phyloP scores from a whole-genome alignment of 2,888 invertebrate genomes.

The Druceiella hillmani region DNA sequence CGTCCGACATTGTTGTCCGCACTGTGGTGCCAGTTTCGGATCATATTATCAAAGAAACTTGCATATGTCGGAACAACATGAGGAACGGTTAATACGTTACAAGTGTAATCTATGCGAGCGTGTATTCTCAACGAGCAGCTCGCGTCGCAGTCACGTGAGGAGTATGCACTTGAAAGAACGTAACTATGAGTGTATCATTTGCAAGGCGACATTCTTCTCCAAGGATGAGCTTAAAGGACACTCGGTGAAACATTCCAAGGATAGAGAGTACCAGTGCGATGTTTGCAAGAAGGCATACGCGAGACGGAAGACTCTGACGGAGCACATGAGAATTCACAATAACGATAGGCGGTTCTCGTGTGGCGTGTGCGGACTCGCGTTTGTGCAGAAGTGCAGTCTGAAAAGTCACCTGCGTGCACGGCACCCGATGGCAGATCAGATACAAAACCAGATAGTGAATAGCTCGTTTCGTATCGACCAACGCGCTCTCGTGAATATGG shows the following conservation, averaged over 20 bases:
- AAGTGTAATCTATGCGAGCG: slow-evolving; percentile 37
- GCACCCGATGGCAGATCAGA: slow-evolving; percentile 27
- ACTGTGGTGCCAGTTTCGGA: slow-evolving; percentile 38
- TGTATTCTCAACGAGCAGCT: slow-evolving; percentile 40
- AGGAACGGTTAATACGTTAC: slow-evolving; percentile 37
- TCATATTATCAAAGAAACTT: slow-evolving; percentile 41
- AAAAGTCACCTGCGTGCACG: slow-evolving; percentile 30
- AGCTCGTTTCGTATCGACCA: no score
- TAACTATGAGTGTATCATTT: slow-evolving; percentile 33
- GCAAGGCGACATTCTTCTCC: slow-evolving; percentile 41
- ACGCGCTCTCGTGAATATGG: no score
- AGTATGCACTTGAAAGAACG: slow-evolving; percentile 35
- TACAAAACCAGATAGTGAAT: no score
- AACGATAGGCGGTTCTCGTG: slow-evolving; percentile 35
- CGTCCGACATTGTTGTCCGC: slow-evolving; percentile 39
- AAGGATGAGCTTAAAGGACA: slow-evolving; percentile 41
- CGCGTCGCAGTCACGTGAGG: slow-evolving; percentile 35
- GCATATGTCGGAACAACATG: slow-evolving; percentile 39
- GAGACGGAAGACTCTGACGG: slow-evolving; percentile 33
- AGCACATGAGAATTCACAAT: slow-evolving; percentile 38
- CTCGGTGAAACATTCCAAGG: slow-evolving; percentile 38
- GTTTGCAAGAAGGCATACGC: slow-evolving; percentile 38
- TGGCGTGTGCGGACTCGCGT: slow-evolving; percentile 33
- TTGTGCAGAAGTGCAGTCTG: slow-evolving; percentile 31
- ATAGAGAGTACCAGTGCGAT: slow-evolving; percentile 35